A percentile compares a stretch with the other conserved stretches of the same genome.
Evolutionary conservation across 2,797 vertebrate genomes (phyloP).

Genomic region (Nasua narica): DNA sequence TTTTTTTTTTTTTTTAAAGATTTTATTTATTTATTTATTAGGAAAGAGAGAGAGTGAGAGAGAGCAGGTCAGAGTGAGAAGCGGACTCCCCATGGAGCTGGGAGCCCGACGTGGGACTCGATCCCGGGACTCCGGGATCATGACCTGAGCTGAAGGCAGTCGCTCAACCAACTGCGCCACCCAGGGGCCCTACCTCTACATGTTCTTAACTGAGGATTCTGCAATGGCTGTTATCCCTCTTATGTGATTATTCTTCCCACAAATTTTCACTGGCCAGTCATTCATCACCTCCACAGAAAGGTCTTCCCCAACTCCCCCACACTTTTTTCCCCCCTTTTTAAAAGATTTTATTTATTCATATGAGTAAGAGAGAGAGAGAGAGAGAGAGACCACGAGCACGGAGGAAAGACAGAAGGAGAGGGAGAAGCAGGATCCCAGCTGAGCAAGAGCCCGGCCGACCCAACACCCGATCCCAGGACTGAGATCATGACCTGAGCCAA

Average conservation of each 20-base stretch:
- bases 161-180: too few relatives aligned
- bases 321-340: not conserved
- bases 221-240: not conserved
- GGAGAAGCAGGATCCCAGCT: not conserved
- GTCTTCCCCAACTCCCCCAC: not conserved
- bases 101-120: too few relatives aligned
- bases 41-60: too few relatives aligned
- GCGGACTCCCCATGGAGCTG: too few relatives aligned
- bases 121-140: too few relatives aligned
- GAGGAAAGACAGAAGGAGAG: not conserved
- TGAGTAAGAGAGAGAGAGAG: not conserved
- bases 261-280: not conserved
- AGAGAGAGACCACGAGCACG: not conserved
- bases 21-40: too few relatives aligned
- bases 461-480: not conserved
- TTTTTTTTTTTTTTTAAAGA: too few relatives aligned
- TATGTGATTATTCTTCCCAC: not conserved
- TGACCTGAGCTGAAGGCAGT: too few relatives aligned
- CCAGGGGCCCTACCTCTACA: not conserved
- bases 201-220: not conserved
- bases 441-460: fast-evolving
- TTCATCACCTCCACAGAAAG: not conserved
- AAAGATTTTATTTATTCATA: not conserved
- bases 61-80: too few relatives aligned
- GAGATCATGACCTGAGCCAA: not conserved